Evolutionary conservation across 2,797 vertebrate genomes (phyloP).

Genomic region (Gymnothorax javanicus): DNA sequence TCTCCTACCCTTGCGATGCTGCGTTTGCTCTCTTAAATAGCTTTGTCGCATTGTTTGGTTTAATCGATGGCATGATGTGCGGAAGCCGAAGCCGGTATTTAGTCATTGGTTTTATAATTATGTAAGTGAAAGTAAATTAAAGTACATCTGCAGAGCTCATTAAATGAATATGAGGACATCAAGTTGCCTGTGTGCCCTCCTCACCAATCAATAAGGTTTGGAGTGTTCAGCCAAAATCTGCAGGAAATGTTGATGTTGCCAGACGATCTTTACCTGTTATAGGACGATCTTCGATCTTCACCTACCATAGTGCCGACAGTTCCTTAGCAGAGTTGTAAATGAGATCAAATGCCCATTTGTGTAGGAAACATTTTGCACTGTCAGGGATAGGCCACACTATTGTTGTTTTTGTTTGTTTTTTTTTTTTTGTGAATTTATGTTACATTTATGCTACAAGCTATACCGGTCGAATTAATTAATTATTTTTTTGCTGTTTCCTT

Average conservation of each 20-base stretch:
- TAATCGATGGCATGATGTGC: no score
- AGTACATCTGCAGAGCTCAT: not conserved
- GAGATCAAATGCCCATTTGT: not conserved
- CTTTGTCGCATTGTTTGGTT: no score
- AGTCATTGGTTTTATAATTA: not conserved
- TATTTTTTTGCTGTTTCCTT: conserved; percentile 30
- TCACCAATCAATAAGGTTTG: not conserved
- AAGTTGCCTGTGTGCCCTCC: not conserved
- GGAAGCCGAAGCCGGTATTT: not conserved
- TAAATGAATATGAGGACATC: not conserved
- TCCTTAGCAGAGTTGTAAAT: no score
- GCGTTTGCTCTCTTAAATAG: not conserved
- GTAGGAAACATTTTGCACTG: not conserved
- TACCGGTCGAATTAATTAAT: not conserved
- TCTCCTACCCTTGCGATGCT: no score
- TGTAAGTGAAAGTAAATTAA: not conserved
- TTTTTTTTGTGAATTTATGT: not conserved
- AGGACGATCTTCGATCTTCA: no score
- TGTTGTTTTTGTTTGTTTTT: not conserved
- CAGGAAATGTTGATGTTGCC: no score
- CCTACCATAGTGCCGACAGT: no score
- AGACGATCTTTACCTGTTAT: no score
- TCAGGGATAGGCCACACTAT: not conserved
- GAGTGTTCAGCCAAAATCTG: no score
- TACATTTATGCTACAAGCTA: no score